phyloP scores from a whole-genome alignment of 2,888 invertebrate genomes.

The Eristalinus aeneus region DNA sequence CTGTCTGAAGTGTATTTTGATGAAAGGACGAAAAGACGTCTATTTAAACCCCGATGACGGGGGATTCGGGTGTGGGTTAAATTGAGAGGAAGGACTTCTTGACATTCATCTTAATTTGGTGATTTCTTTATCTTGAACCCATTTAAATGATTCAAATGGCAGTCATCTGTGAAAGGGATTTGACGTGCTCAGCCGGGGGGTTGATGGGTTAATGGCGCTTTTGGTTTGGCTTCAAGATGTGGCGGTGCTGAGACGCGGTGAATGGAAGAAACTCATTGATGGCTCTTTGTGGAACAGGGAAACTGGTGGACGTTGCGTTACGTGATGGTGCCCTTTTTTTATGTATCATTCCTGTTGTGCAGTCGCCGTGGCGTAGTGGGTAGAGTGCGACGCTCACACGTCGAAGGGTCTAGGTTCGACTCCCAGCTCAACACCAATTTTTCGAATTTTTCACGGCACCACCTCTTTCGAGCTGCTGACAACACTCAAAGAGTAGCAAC shows the following conservation, averaged over 20 bases:
- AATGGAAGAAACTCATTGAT: neutral
- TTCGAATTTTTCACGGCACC: no score
- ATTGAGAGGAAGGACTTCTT: neutral
- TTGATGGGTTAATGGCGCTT: neutral
- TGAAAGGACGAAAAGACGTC: neutral
- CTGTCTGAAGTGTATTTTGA: neutral
- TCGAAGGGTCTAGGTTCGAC: no score
- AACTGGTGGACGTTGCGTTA: no score
- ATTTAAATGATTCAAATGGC: neutral
- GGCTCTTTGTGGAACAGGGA: neutral
- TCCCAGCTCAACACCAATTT: no score
- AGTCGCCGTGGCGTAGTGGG: no score
- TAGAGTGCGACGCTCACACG: no score
- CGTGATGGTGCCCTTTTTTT: no score
- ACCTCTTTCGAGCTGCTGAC: no score
- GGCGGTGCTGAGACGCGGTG: neutral
- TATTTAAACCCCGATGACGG: neutral
- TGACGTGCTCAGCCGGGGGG: neutral
- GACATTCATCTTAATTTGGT: neutral
- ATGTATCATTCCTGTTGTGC: no score
- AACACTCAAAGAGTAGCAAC: no score
- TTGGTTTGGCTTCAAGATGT: neutral
- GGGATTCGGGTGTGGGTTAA: neutral
- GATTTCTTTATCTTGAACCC: neutral
- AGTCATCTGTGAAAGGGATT: neutral